Evolutionary conservation across 2,797 vertebrate genomes (phyloP).

Genomic region (Pipistrellus nathusii): DNA sequence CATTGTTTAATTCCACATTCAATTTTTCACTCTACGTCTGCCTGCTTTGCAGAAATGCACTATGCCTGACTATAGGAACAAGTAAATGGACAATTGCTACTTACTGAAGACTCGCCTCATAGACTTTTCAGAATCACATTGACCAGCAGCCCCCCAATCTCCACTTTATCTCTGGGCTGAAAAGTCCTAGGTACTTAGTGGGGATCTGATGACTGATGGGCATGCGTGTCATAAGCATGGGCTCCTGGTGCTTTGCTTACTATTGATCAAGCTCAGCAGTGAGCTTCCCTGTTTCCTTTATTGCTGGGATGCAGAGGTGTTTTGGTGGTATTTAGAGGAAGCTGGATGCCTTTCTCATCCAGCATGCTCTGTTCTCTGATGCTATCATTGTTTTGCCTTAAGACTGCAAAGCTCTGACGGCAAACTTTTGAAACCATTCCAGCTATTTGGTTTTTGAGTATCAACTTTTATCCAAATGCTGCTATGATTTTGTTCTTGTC

Average conservation of each 20-base stretch:
- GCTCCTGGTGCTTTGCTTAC: not conserved
- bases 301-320: not conserved
- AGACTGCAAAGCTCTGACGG: not conserved
- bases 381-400: not conserved
- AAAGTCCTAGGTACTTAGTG: not conserved
- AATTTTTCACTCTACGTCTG: conserved; percentile 45
- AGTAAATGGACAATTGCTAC: not conserved
- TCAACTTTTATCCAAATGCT: conserved; percentile 1
- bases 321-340: conserved; percentile 8
- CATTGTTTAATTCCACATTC: conserved; percentile 70
- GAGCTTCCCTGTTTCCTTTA: not conserved
- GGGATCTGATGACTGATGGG: not conserved
- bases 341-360: not conserved
- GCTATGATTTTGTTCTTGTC: not conserved
- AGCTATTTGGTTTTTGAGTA: conserved; percentile 18
- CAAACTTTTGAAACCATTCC: not conserved
- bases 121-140: not conserved
- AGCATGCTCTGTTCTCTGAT: not conserved
- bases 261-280: not conserved
- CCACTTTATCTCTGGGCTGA: not conserved
- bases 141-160: not conserved
- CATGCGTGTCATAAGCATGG: not conserved
- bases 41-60: conserved; percentile 44
- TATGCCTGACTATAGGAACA: not conserved
- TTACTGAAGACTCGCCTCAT: not conserved